phyloP scores from a whole-genome alignment of 2,113 vertebrate genomes.

The Corythornis madagascariensis region DNA sequence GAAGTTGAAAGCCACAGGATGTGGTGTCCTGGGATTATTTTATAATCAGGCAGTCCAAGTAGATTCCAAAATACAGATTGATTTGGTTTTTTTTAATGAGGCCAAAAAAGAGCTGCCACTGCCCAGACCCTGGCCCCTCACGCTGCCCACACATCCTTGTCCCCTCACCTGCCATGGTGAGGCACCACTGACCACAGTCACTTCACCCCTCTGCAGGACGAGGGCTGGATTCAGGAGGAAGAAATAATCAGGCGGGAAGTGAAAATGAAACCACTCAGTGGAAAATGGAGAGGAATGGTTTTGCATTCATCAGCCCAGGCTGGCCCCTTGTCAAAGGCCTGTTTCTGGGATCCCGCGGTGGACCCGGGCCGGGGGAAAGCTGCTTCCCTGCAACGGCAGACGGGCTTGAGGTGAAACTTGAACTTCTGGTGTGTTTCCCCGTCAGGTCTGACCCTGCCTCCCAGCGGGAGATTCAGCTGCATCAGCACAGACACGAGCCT shows the following conservation, averaged over 20 bases:
- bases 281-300: not conserved
- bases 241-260: not conserved
- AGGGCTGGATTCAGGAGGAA: not conserved
- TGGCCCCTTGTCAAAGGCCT: not conserved
- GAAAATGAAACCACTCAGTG: not conserved
- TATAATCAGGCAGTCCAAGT: not conserved
- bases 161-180: rapidly evolving
- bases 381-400: not conserved
- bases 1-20: not conserved
- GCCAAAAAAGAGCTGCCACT: rapidly evolving
- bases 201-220: not conserved
- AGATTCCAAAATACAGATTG: not conserved
- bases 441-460: not conserved
- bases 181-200: not conserved
- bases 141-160: rapidly evolving
- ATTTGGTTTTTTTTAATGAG: not conserved
- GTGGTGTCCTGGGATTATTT: not conserved
- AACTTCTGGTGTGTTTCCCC: not conserved
- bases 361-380: not conserved
- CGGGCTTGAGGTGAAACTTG: not conserved
- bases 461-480: not conserved
- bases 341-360: not conserved
- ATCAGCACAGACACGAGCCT: not conserved
- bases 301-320: not conserved
- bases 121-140: rapidly evolving